Evolutionary conservation across 2,113 vertebrate species (phyloP), one percentile per base, ranked within the genome.

Genomic region (Balaenoptera acutorostrata): DNA sequence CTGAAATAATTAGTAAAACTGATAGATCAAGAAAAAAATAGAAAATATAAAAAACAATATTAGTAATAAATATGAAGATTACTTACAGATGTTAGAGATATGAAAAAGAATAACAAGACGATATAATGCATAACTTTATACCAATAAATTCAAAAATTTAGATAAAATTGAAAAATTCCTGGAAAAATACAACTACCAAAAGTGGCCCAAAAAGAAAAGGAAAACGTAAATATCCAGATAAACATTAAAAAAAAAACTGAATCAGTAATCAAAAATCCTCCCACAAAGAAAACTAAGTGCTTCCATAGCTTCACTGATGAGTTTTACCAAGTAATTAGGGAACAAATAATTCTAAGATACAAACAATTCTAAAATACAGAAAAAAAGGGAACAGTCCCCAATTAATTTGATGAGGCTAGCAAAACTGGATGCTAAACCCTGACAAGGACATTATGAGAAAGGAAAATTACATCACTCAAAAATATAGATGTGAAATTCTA

Each of bases 1-100:
- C 83, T 93, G n/a, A 74, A 90, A 93, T 83, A 55, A 64, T 66
- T 23, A 92, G 90, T 14, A 46, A 93, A 97, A 90, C 46, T 33
- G 55, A 83, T 15, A 72, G 18, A 39, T n/a, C 21, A 80, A 61
- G 25, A 36, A 81, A 89, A 68, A 68, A 86, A 46, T 14, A 25
- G 25, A 61, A 75, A 84, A 74, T 15, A 69, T 61, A 14, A 31
- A 69, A 91, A 59, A 64, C 1, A 52, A 3, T 59, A 72, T 52
- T 57, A 44, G 9, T 59, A 80, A 90, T 87, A 13, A 93, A 92
- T 90, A 92, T 71, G 23, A 59, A 92, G 18, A 96, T 81, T 69
- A 66, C 10, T 52, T 85, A 77, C 9, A 74, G 61, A 64, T 33
- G 6, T 46, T 68, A 27, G 15, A 69, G 6, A 63, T 77, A 9